Percentiles rank a stretch among this genome's conserved stretches.
Conservation (phyloP, 2,797 vertebrate species). For the Cirrhinus mrigala region DNA sequence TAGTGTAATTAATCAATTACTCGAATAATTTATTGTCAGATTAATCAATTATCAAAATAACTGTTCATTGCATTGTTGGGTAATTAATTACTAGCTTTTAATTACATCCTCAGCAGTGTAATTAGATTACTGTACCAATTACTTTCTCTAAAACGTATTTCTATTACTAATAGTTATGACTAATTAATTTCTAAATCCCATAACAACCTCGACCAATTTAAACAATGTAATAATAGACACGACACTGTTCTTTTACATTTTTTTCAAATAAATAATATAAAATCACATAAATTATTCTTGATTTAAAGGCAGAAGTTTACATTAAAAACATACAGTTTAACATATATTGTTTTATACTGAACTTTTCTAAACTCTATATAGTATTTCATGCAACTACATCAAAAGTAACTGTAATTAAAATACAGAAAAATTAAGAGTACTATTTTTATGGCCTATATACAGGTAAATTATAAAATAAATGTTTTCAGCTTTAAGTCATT, state of each 20-base stretch:
- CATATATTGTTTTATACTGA: neutral
- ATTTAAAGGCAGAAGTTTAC: no score
- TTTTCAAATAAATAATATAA: neutral
- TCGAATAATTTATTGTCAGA: neutral
- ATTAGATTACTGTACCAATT: neutral
- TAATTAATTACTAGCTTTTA: neutral
- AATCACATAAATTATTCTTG: neutral
- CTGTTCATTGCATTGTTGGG: neutral
- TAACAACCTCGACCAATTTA: neutral
- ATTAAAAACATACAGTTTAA: neutral
- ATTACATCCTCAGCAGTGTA: neutral
- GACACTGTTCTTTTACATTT: neutral
- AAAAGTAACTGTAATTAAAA: neutral
- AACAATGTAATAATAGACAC: neutral
- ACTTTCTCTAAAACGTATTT: neutral
- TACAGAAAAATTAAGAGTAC: no score
- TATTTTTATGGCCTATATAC: no score
- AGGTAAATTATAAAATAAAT: no score
- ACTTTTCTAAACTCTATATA: neutral
- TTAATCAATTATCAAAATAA: neutral
- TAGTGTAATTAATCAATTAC: neutral
- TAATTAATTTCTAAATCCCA: neutral
- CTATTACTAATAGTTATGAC: neutral
- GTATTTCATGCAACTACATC: neutral
- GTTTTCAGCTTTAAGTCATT: neutral